Conservation (phyloP, 1,140 invertebrate species). For the Achroia grisella region DNA sequence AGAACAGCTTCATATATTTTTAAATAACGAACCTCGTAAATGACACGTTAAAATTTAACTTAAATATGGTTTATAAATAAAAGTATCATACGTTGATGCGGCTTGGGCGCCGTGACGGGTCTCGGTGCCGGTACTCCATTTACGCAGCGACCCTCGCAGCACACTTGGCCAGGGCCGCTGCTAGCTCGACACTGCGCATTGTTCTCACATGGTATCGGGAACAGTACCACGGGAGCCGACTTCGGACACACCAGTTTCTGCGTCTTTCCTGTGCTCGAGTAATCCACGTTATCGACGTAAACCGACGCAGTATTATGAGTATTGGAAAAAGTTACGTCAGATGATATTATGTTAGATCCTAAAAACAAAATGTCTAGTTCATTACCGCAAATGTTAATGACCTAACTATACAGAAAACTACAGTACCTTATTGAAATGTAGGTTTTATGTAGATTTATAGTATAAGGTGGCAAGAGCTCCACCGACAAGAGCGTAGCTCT, state of each 20-base stretch:
- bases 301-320: constrained; percentile 15
- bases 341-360: constrained; percentile 18
- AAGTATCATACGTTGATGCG: constrained; percentile 73
- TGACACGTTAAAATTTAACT: constrained; percentile 1
- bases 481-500: no score
- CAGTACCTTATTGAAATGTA: no score
- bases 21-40: no score
- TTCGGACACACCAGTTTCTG: constrained; percentile 72
- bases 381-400: not conserved
- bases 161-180: constrained; percentile 71
- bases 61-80: not conserved
- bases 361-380: constrained; percentile 21
- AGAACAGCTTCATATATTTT: no score
- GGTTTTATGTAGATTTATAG: no score
- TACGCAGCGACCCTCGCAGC: constrained; percentile 75
- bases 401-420: no score
- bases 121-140: constrained; percentile 73
- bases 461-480: no score
- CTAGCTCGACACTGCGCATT: constrained; percentile 72
- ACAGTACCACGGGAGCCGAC: constrained; percentile 61
- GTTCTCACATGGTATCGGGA: constrained; percentile 73
- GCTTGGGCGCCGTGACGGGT: constrained; percentile 66
- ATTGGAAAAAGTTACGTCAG: constrained; percentile 23
- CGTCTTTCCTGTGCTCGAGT: constrained; percentile 44
- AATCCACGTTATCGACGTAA: constrained; percentile 26